Evolutionary conservation across 2,888 invertebrate species (phyloP).

Genomic region (Dione vanillae): DNA sequence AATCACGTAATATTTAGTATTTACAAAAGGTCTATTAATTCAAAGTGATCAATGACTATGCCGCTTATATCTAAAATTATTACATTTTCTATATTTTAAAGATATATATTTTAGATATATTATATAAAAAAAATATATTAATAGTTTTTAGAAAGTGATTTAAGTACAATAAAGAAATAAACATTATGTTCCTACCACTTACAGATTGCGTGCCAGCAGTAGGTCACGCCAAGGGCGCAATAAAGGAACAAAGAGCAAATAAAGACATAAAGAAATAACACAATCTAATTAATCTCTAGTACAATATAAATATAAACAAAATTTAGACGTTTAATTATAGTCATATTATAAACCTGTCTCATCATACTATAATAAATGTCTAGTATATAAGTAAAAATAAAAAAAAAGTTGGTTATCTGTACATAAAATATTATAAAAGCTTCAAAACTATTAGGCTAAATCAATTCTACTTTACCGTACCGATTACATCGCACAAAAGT

Average conservation of each 20-base stretch:
- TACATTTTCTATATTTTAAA: neutral
- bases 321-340: neutral
- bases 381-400: no score
- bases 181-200: constrained; percentile 17
- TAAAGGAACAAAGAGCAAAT: constrained; percentile 30
- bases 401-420: no score
- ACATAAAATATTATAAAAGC: no score
- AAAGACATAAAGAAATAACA: constrained; percentile 12
- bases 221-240: constrained; percentile 34
- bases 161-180: constrained; percentile 24
- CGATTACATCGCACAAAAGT: no score
- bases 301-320: neutral
- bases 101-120: neutral
- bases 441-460: no score
- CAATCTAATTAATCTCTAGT: constrained; percentile 5
- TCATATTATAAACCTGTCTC: no score
- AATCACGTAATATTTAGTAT: no score
- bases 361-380: no score
- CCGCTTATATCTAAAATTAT: neutral
- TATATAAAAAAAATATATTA: neutral
- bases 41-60: no score
- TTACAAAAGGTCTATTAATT: no score
- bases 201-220: constrained; percentile 60
- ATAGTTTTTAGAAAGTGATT: neutral
- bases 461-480: no score